Evolutionary conservation across 1,140 invertebrate genomes (phyloP), one percentile per base, ranked within the genome.

Genomic region (Calosoma granatense): DNA sequence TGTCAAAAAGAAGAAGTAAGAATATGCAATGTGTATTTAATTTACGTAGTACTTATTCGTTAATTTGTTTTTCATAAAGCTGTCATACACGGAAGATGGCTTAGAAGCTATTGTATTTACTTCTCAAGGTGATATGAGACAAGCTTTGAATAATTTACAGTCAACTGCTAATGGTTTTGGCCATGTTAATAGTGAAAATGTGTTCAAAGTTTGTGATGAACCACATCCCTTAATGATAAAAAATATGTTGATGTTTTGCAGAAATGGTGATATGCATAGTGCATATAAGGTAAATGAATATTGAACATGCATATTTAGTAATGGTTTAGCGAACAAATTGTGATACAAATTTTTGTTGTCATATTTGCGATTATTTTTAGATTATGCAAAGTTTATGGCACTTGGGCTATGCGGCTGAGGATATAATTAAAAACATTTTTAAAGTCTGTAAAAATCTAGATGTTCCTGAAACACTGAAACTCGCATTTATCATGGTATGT

Each of bases 121-220:
- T 1, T 92, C 97, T 0, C 95, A 99, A 76, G 97, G 97, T 1
- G 97, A 99, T 71, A 93, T 99, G 90, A 80, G 97, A 68, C 94
- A 92, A 64, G 97, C 90, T 0, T 75, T 99, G 14, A 99, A 99
- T 74, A 99, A 99, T 80, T 73, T 99, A 20, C 97, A 99, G 74
- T 96, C 96, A 1, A 99, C 97, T 0, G 83, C 83, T 43, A 93
- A 97, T 74, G 96, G 96, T 20, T 98, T 97, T 79, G 86, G 85
- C 2, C 83, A 89, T 67, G 86, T 99, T 1, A 95, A 86, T 61
- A 85, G 86, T 59, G 87, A 93, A 67, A 96, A 98, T 82, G 97
- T 99, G n/a, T 99, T 98, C 67, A 99, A 98, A 80, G 95, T 99
- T 14, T 99, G 97, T 72, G 97, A 99, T 76, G 96, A 99, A 72